Evolutionary conservation across 2,797 vertebrate species (phyloP), one percentile per base, ranked within the genome.

Genomic region (Neostethus bicornis): DNA sequence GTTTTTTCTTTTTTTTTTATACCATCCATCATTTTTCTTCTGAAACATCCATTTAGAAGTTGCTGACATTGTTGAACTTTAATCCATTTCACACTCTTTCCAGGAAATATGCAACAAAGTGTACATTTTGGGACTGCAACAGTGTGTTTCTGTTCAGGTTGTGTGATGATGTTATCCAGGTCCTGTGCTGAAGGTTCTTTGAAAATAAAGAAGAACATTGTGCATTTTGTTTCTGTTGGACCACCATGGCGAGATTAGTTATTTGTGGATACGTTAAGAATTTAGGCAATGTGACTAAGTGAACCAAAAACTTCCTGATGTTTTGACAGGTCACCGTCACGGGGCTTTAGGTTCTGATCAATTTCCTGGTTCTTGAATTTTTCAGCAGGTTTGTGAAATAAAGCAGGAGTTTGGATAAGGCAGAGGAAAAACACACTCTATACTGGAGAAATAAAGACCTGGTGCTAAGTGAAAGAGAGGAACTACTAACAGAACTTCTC

Each of bases 261-360:
- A 90, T 90, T 90, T 92, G 87, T 89, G 87, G 83, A 92, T 90
- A 91, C 90, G 87, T 90, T 69, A 89, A 85, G 90, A 92, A 92
- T 92, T 92, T 70, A 61, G 90, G 85, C 82, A 84, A 91, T 89
- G 87, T 74, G 60, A 78, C 76, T 69, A 77, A 10, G 37, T 48
- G 75, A 73, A 85, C 81, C 74, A 79, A 80, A 84, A 75, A 82
- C 60, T 81, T 78, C 55, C 70, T 73, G 60, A 61, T 57, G 39
- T 57, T 1, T 38, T 44, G 51, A 39, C 28, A 46, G 52, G 47
- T 76, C 31, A 2, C 57, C 14, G 5, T 10, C 1, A 42, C 19
- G 21, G 52, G 19, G 8, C 29, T 41, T 38, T 13, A 1, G 2
- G 26, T 37, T 23, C n/a, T 7, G 35, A 35, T 47, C 23, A 38